A percentile compares a stretch with the other conserved stretches of the same genome.
These are phyloP conservation scores for Drosophila testacea DNA, from an alignment of 2,888 invertebrate species.

Conservation along the genomic window DNA sequence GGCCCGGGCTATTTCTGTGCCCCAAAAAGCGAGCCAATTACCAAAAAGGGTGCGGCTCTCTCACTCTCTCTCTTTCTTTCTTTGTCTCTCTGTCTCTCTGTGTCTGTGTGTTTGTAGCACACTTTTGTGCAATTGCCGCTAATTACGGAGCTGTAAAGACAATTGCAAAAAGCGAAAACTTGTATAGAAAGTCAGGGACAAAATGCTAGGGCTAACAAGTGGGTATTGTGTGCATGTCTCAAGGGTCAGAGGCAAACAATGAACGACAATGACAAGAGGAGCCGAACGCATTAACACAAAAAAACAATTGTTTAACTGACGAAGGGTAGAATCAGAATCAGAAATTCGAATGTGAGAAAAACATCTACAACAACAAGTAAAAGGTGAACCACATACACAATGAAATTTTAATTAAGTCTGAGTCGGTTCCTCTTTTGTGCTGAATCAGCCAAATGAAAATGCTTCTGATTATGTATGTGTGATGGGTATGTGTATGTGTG, in stretches of 20 bases:
- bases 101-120: slow-evolving; percentile 32
- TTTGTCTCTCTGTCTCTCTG: not conserved
- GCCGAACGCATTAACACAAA: slow-evolving; percentile 47
- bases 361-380: slow-evolving; percentile 32
- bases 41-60: slow-evolving; percentile 22
- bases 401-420: slow-evolving; percentile 80
- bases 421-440: slow-evolving; percentile 67
- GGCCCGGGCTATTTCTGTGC: slow-evolving; percentile 49
- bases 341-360: slow-evolving; percentile 17
- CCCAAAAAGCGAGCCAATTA: slow-evolving; percentile 65
- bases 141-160: slow-evolving; percentile 57
- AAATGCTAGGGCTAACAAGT: slow-evolving; percentile 59
- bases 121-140: slow-evolving; percentile 62
- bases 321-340: slow-evolving; percentile 69
- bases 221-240: slow-evolving; percentile 68
- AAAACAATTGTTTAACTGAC: slow-evolving; percentile 61
- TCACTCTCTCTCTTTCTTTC: not conserved
- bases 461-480: slow-evolving; percentile 71
- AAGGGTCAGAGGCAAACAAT: slow-evolving; percentile 59
- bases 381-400: slow-evolving; percentile 70
- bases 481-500: not conserved
- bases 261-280: slow-evolving; percentile 35
- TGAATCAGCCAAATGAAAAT: slow-evolving; percentile 77
- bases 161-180: slow-evolving; percentile 45
- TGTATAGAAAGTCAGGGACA: slow-evolving; percentile 32